Conservation (phyloP, 2,113 vertebrate species). For the Bos taurus region DNA sequence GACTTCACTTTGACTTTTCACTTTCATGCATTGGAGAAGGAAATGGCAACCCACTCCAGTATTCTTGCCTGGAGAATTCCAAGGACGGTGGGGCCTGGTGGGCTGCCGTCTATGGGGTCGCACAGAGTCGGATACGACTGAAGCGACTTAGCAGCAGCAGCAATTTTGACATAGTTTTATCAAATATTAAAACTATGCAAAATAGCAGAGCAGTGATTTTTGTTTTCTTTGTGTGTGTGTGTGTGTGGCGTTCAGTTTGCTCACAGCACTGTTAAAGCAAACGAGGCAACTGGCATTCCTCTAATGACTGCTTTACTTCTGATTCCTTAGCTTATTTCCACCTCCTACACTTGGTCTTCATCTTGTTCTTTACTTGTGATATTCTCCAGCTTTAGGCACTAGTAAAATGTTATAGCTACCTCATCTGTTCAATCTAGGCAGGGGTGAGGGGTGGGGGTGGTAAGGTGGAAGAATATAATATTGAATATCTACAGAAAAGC, state of each 20-base stretch:
- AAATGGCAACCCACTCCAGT: too few species aligned
- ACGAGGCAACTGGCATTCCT: background rate
- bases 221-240: background rate
- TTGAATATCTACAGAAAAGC: background rate
- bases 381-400: background rate
- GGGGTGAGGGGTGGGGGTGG: background rate
- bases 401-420: background rate
- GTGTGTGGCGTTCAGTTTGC: background rate
- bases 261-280: background rate
- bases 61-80: too few species aligned
- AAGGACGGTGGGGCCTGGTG: too few species aligned
- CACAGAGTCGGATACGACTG: too few species aligned
- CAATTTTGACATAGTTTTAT: background rate
- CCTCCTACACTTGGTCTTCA: background rate
- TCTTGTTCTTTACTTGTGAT: background rate
- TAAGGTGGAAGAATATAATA: background rate
- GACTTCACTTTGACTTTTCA: too few species aligned
- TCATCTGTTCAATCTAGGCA: background rate
- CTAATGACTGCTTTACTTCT: background rate
- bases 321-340: background rate
- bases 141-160: too few species aligned
- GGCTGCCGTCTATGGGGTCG: too few species aligned
- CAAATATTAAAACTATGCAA: background rate
- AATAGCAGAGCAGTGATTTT: background rate
- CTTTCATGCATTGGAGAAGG: too few species aligned